Base-by-base conservation (phyloP, 2,113 vertebrate species). In the Centropus unirufus region DNA sequence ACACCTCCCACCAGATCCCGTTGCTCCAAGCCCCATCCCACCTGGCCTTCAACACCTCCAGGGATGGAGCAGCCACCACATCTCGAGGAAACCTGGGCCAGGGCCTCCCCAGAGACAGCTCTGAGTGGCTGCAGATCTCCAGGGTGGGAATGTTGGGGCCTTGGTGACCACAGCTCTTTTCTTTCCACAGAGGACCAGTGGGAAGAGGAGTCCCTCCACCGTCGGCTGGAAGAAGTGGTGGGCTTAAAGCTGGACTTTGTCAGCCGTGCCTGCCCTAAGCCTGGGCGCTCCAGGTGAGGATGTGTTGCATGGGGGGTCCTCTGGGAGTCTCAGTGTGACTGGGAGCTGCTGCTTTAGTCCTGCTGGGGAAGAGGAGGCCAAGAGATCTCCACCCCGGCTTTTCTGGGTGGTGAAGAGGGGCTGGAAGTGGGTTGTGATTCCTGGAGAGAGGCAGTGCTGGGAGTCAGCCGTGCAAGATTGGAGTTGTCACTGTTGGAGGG, bases 251-350 rank as follows among this genome's bases (percentile, higher is more conserved):
- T 79, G n/a, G 6, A 47, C 88, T 96, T 93, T 93, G 95, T 32
- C 96, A 90, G 67, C 95, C 93, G 1, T 94, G 95, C 81, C 83
- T 96, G 91, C 89, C 96, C 93, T 96, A 44, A 94, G 81, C 87
- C 47, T 1, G 14, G 0, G 3, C 0, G 1, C 21, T 20, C 70
- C 1, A 4, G 16, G 40, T 1, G 29, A 8, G 58, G 74, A 1
- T 1, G 51, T 22, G 47, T 0, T 30, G 95, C 91, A 93, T 95
- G 91, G 92, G 93, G 39, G 14, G 58, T 5, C 4, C 52, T 42
- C 26, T 1, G 2, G 52, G 18, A 11, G 39, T 51, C 18, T 3
- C 30, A 39, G 2, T 0, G 52, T 4, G 47, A 40, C 44, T 22
- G 1, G 0, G 44, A 46, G 13, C 1, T 24, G 75, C 57, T 27